These are phyloP conservation scores for Leptocoma aspasia DNA, from an alignment of 2,113 vertebrate species.

Conservation along the genomic window DNA sequence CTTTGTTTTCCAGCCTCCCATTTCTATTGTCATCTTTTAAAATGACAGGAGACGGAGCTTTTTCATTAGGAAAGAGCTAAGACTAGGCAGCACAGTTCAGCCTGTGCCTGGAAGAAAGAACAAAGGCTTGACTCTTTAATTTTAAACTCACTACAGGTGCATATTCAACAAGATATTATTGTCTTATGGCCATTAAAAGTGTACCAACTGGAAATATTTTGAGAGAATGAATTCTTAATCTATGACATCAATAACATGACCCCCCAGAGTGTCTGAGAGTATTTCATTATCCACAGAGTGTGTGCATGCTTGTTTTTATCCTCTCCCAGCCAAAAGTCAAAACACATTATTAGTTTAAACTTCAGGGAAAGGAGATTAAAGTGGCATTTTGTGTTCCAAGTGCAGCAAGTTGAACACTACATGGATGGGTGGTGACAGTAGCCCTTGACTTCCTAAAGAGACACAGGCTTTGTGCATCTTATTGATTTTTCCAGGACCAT, in stretches of 20 bases:
- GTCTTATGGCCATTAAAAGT: background rate
- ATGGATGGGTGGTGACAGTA: background rate
- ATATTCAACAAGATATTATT: background rate
- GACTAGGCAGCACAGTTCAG: background rate
- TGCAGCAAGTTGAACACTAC: background rate
- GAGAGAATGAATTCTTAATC: background rate
- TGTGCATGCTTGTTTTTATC: background rate
- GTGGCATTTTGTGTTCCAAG: background rate
- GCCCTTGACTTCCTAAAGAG: background rate
- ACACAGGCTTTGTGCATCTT: background rate
- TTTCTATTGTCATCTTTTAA: conserved; percentile 40
- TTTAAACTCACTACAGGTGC: background rate
- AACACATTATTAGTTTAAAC: background rate
- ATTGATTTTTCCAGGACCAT: background rate
- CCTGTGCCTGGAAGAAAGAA: background rate
- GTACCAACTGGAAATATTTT: conserved; percentile 1
- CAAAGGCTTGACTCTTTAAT: conserved; percentile 7
- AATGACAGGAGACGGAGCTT: conserved; percentile 36
- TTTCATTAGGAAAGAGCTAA: conserved; percentile 53
- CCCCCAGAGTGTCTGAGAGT: background rate
- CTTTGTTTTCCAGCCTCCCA: conserved; percentile 49
- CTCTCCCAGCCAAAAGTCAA: background rate
- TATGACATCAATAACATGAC: background rate
- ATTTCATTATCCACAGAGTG: background rate
- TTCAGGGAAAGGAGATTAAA: background rate